phyloP scores from a whole-genome alignment of 2,797 vertebrate species.

The Sebastes minor region DNA sequence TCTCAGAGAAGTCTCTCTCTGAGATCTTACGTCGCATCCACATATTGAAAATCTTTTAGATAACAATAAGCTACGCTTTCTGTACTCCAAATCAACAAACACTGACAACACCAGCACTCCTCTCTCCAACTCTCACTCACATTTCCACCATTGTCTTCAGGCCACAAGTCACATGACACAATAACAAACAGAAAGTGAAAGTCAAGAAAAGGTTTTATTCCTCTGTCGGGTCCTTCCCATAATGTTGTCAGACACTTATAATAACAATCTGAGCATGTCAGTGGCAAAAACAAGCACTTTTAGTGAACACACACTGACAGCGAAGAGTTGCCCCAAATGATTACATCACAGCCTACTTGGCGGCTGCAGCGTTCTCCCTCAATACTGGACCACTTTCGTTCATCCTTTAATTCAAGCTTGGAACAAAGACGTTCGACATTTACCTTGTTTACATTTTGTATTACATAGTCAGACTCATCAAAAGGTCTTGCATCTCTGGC shows the following conservation, averaged over 20 bases:
- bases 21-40: too few species aligned
- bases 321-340: too few species aligned
- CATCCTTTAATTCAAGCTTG: background rate
- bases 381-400: background rate
- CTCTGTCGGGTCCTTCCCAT: background rate
- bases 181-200: background rate
- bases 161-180: background rate
- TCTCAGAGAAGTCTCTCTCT: accelerated
- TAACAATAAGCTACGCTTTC: background rate
- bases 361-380: background rate
- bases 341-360: background rate
- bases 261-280: background rate
- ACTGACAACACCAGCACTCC: background rate
- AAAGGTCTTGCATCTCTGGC: background rate
- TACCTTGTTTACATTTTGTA: background rate
- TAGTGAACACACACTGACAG: background rate
- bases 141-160: background rate
- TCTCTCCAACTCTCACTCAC: background rate
- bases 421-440: background rate
- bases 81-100: background rate
- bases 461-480: background rate
- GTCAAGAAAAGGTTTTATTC: background rate
- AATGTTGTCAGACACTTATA: background rate
- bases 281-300: too few species aligned
- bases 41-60: background rate